Conservation (phyloP, 2,888 invertebrate species). For the Eumerus sabulonum region DNA sequence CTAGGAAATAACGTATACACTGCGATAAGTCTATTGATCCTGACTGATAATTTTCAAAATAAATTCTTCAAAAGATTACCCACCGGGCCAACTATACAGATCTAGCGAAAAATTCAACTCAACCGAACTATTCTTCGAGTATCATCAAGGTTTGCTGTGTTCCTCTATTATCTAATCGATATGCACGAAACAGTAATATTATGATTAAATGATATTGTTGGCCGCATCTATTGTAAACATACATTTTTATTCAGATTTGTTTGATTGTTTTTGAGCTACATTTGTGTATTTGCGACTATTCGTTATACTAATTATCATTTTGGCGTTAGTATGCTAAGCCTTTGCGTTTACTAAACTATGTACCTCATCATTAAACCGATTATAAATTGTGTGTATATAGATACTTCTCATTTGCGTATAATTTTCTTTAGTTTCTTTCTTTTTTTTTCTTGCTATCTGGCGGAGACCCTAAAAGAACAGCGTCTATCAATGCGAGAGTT, state of each 20-base stretch:
- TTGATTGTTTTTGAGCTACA: background rate
- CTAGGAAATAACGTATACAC: no score
- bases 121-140: slow-evolving; percentile 81
- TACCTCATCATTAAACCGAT: background rate
- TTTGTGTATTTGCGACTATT: slow-evolving; percentile 5
- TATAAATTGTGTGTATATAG: background rate
- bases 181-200: slow-evolving; percentile 65
- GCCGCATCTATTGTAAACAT: slow-evolving; percentile 43
- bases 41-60: no score
- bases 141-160: slow-evolving; percentile 77
- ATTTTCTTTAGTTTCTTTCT: background rate
- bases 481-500: slow-evolving; percentile 17
- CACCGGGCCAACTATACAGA: slow-evolving; percentile 82
- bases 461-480: slow-evolving; percentile 10
- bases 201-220: slow-evolving; percentile 24
- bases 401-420: background rate
- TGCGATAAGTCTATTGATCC: no score
- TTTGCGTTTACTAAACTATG: slow-evolving; percentile 20
- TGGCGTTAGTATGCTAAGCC: slow-evolving; percentile 24
- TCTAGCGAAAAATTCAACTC: slow-evolving; percentile 83
- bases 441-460: slow-evolving; percentile 6
- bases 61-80: slow-evolving; percentile 75
- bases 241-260: slow-evolving; percentile 28
- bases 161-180: slow-evolving; percentile 46
- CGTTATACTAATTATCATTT: slow-evolving; percentile 49